Evolutionary conservation across 2,113 vertebrate species (phyloP).

Genomic region (Paraplagusia blochii): DNA sequence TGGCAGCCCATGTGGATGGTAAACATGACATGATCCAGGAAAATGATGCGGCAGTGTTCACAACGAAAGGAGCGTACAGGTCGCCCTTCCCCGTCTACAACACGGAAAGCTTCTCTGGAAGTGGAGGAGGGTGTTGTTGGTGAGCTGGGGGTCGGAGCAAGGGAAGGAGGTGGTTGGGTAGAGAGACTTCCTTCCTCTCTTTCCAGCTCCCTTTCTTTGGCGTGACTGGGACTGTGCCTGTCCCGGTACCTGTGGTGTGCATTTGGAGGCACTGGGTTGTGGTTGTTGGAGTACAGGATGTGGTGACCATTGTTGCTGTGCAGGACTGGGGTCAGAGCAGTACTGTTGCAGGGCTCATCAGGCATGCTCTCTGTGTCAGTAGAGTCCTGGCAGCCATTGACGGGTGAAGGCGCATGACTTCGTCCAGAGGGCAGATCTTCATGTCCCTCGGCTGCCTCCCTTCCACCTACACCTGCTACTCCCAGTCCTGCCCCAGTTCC

Average conservation of each 20-base stretch:
- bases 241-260: constrained; percentile 49
- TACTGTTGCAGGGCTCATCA: constrained; percentile 82
- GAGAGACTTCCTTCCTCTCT: constrained; percentile 63
- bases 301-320: constrained; percentile 71
- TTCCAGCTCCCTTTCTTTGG: constrained; percentile 85
- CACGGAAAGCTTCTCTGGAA: constrained; percentile 82
- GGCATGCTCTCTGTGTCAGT: constrained; percentile 96
- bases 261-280: constrained; percentile 36
- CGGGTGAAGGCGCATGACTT: constrained; percentile 78
- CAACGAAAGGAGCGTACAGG: constrained; percentile 89
- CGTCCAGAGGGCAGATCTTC: constrained; percentile 78
- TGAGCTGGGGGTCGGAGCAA: constrained; percentile 46
- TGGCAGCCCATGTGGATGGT: constrained; percentile 99
- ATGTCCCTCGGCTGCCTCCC: constrained; percentile 85
- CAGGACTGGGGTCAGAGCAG: constrained; percentile 36
- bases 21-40: constrained; percentile 99
- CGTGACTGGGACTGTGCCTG: constrained; percentile 80
- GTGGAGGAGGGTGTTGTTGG: constrained; percentile 64
- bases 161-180: constrained; percentile 21
- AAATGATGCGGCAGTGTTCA: constrained; percentile 96
- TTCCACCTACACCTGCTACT: constrained; percentile 69
- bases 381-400: constrained; percentile 95
- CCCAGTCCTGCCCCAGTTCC: constrained; percentile 55
- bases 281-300: constrained; percentile 55
- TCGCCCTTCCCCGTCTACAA: constrained; percentile 88